Conservation (phyloP, 2,797 vertebrate species). For the Cottoperca gobio region DNA sequence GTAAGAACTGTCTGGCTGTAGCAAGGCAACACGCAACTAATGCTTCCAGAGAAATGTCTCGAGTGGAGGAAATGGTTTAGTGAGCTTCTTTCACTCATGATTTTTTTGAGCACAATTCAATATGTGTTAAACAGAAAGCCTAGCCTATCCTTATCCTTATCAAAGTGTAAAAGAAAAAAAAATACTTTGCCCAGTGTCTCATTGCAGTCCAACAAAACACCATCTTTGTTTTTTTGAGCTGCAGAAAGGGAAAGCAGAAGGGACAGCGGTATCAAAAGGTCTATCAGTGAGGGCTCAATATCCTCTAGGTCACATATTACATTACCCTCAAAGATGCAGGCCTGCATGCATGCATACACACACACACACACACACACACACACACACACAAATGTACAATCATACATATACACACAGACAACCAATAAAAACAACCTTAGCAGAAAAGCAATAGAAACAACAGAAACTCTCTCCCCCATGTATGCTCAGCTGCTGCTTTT, state of each 20-base stretch:
- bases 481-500: neutral
- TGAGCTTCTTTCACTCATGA: constrained; percentile 34
- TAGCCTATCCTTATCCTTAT: constrained; percentile 30
- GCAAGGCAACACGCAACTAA: constrained; percentile 53
- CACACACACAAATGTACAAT: constrained; percentile 6
- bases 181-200: constrained; percentile 4
- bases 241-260: constrained; percentile 38
- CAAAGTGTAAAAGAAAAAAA: constrained; percentile 6
- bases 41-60: constrained; percentile 56
- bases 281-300: constrained; percentile 46
- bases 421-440: constrained; percentile 5
- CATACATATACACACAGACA: constrained; percentile 6
- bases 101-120: constrained; percentile 42
- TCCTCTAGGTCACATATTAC: constrained; percentile 62
- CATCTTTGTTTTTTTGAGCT: constrained; percentile 38
- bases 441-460: constrained; percentile 14
- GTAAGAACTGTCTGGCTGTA: constrained; percentile 60
- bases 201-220: neutral
- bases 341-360: constrained; percentile 1
- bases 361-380: constrained; percentile 5
- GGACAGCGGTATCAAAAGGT: constrained; percentile 48
- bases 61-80: constrained; percentile 42
- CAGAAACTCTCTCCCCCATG: neutral
- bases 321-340: constrained; percentile 58
- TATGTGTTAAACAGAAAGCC: constrained; percentile 38